Conservation (phyloP, 2,113 vertebrate genomes). For the Lophius piscatorius region DNA sequence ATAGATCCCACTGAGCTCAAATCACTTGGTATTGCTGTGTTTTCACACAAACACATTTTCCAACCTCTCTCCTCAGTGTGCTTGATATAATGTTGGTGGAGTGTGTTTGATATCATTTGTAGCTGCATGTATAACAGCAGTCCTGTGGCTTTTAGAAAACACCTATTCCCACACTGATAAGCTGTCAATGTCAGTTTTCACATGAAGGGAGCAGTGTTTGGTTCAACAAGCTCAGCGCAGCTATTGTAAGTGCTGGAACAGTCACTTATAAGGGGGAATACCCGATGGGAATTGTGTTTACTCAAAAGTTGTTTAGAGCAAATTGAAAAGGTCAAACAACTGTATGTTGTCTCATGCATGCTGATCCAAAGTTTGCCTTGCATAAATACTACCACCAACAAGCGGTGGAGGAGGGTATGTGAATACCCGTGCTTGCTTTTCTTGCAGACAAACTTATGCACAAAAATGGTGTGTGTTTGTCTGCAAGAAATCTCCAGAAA, state of each 20-base stretch:
- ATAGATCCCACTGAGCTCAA: constrained; percentile 32
- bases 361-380: background rate
- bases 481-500: too few relatives aligned
- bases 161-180: constrained; percentile 40
- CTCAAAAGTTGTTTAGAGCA: background rate
- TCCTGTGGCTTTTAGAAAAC: constrained; percentile 27
- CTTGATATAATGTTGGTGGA: constrained; percentile 26
- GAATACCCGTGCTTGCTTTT: too few relatives aligned
- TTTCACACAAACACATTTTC: constrained; percentile 9
- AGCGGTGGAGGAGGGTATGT: too few relatives aligned
- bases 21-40: constrained; percentile 14
- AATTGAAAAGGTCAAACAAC: too few relatives aligned
- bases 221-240: background rate
- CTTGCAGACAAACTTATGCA: too few relatives aligned
- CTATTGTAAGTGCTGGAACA: too few relatives aligned
- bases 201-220: constrained; percentile 5
- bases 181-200: constrained; percentile 29
- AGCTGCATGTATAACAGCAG: constrained; percentile 9
- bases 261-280: too few relatives aligned
- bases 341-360: background rate
- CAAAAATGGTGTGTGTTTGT: too few relatives aligned
- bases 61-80: constrained; percentile 11
- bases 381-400: too few relatives aligned
- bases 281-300: too few relatives aligned
- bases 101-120: constrained; percentile 15